A percentile compares a stretch with the other conserved stretches of the same genome.
Conservation (phyloP, 2,888 invertebrate genomes). For the Nemoura dubitans region DNA sequence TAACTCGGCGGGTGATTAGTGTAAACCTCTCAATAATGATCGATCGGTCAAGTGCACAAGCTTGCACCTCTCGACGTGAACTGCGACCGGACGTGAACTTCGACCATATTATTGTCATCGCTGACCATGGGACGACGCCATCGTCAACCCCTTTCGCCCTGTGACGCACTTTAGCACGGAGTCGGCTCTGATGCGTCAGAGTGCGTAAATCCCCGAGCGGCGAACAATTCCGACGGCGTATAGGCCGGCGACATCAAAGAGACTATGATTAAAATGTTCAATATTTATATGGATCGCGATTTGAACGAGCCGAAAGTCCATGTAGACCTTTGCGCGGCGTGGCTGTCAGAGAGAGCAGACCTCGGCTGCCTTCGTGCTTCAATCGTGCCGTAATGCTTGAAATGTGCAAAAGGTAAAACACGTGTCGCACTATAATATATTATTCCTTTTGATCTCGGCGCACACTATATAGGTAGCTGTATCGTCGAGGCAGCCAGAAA, state of each 20-base stretch:
- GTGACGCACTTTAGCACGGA: too few species aligned
- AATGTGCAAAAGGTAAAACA: neutral
- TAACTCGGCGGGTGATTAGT: neutral
- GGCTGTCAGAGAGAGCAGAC: neutral
- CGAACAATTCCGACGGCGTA: neutral
- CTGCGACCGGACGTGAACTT: too few species aligned
- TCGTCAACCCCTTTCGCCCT: neutral
- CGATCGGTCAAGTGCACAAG: neutral
- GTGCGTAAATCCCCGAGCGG: neutral
- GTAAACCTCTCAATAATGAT: neutral
- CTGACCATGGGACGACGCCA: too few species aligned
- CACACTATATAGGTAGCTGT: too few species aligned
- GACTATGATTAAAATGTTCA: neutral
- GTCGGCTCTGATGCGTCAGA: too few species aligned
- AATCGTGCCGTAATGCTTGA: neutral
- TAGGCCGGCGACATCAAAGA: neutral
- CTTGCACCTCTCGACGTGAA: too few species aligned
- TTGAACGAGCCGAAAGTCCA: neutral
- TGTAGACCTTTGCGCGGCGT: neutral
- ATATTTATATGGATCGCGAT: neutral
- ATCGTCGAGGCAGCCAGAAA: neutral
- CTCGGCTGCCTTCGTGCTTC: neutral
- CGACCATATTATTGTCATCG: too few species aligned
- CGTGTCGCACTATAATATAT: neutral
- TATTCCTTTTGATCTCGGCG: neutral